Evolutionary conservation across 2,888 invertebrate genomes (phyloP).

Genomic region (Pammene fasciana): DNA sequence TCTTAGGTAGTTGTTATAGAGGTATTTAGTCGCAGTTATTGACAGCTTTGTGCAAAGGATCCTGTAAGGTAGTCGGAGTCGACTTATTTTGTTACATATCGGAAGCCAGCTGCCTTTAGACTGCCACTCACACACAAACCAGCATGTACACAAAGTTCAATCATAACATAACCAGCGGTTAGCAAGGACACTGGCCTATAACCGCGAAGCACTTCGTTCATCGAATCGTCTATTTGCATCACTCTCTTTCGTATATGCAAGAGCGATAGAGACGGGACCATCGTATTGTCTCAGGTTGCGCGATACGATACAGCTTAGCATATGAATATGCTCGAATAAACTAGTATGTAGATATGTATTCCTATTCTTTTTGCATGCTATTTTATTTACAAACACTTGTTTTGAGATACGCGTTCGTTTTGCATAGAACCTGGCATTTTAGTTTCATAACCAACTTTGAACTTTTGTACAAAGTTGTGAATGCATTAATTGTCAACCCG

Average conservation of each 20-base stretch:
- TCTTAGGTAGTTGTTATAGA: constrained; percentile 18
- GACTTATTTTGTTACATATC: constrained; percentile 38
- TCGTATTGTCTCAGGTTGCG: too few species aligned
- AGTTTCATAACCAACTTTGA: constrained; percentile 55
- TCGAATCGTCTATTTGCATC: too few species aligned
- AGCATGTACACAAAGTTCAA: constrained; percentile 68
- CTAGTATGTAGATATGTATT: not conserved
- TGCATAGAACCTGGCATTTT: not conserved
- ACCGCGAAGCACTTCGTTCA: too few species aligned
- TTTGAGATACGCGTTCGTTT: not conserved
- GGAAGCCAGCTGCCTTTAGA: constrained; percentile 60
- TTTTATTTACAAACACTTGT: not conserved
- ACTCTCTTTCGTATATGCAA: too few species aligned
- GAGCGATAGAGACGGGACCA: too few species aligned
- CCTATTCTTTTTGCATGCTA: not conserved
- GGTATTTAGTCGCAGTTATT: constrained; percentile 53
- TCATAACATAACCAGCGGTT: constrained; percentile 49
- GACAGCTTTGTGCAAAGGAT: constrained; percentile 78
- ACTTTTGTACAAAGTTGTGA: constrained; percentile 78
- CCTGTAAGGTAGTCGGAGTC: constrained; percentile 49
- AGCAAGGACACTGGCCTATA: too few species aligned
- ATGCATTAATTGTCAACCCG: constrained; percentile 49
- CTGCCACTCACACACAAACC: constrained; percentile 62
- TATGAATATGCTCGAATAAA: not conserved
- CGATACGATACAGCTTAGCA: not conserved